Base-by-base conservation (phyloP, 2,888 invertebrate species). In the Carabus problematicus region DNA sequence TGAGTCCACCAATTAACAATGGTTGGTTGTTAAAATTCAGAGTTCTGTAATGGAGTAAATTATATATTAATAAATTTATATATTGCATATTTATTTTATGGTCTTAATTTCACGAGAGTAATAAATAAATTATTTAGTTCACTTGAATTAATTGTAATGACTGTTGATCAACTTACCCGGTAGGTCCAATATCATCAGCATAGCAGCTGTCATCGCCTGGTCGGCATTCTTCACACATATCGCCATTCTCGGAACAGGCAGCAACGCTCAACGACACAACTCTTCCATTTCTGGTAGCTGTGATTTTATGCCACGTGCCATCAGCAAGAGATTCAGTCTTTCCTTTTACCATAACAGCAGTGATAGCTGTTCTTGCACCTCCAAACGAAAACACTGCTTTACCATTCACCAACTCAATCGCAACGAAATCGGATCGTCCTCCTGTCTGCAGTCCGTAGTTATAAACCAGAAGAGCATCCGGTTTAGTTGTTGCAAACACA, bases 291-390 rank as follows among this genome's bases (percentile, higher is more conserved):
- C 95, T 87, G 0, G 94, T 95, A 0, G 95, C 95, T 0, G 93
- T 95, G 14, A 97, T 88, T 78, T 95, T 94, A 78, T 95, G 90
- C 97, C 97, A 98, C 72, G 87, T 88, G 0, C 96, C 96, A 80
- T 96, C 92, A 0, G 93, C 88, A 12, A 97, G 84, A 72, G 88
- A 88, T 75, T 86, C 86, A 12, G 84, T 85, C 70, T 85, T 85
- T 59, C 87, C 85, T 12, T 86, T 86, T 12, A 93, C 90, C 3
- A 89, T 85, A 1, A 95, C 88, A 0, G 92, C 89, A 0, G 94
- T 93, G 43, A 95, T 93, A 1, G 95, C 94, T 29, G 95, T 95
- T 76, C 95, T 85, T 0, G 94, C 90, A 1, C 94, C 94, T 11
- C 95, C 95, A 79, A 94, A 96, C 0, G 96, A 95, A 80, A 98